Conservation (phyloP, 2,113 vertebrate species). For the Trematocara zebra region DNA sequence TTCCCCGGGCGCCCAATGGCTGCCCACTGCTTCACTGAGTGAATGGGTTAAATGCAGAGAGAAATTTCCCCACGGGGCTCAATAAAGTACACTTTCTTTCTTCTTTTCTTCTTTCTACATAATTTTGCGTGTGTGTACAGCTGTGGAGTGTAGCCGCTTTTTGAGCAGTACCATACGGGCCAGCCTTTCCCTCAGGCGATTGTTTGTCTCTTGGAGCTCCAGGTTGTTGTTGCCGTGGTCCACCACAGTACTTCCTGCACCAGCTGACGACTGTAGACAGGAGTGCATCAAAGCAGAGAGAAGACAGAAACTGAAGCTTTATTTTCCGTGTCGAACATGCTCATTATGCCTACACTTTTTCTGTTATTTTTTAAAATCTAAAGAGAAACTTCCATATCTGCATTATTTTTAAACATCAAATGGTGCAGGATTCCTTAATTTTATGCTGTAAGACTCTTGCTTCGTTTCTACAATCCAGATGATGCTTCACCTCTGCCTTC, state of each 20-base stretch:
- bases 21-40: too few species aligned
- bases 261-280: slow-evolving; percentile 43
- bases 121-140: background rate
- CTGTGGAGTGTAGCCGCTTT: background rate
- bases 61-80: too few species aligned
- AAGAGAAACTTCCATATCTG: background rate
- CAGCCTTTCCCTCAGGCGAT: slow-evolving; percentile 60
- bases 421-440: background rate
- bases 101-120: too few species aligned
- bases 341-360: background rate
- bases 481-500: slow-evolving; percentile 41
- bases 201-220: slow-evolving; percentile 56
- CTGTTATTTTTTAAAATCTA: background rate
- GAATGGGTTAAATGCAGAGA: too few species aligned
- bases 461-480: background rate
- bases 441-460: background rate
- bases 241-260: slow-evolving; percentile 61
- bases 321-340: background rate
- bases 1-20: too few species aligned
- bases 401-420: background rate
- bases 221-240: background rate
- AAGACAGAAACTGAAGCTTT: background rate
- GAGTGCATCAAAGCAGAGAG: background rate
- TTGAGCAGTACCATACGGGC: slow-evolving; percentile 63
- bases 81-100: too few species aligned